Evolutionary conservation across 2,113 vertebrate genomes (phyloP).

Genomic region (Chiloscyllium plagiosum): DNA sequence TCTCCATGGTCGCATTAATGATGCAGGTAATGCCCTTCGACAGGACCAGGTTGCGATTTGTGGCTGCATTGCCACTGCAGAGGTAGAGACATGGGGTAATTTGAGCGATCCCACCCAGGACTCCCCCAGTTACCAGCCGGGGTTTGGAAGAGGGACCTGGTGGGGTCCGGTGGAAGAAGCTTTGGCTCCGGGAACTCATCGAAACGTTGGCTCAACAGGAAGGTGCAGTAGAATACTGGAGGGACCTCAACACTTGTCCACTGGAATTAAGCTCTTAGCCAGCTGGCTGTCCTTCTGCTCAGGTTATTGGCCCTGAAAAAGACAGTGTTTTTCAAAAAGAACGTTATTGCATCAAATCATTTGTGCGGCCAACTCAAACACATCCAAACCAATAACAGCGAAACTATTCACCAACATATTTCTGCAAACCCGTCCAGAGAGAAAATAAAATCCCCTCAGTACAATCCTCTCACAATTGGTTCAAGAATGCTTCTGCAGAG

Average conservation of each 20-base stretch:
- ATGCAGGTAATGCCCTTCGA: conserved; percentile 91
- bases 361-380: background rate
- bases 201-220: background rate
- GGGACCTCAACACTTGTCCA: background rate
- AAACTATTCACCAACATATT: background rate
- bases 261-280: background rate
- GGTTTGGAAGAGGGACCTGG: conserved; percentile 66
- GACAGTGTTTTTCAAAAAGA: background rate
- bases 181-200: conserved; percentile 91
- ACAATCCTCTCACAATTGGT: background rate
- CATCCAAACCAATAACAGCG: background rate
- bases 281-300: background rate
- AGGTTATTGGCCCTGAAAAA: conserved; percentile 18
- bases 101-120: conserved; percentile 86
- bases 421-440: background rate
- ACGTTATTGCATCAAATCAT: background rate
- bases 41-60: conserved; percentile 87
- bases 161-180: conserved; percentile 68
- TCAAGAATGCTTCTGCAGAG: background rate
- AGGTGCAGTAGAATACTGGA: too few species aligned
- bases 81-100: conserved; percentile 92
- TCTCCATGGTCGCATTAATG: conserved; percentile 92
- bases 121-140: conserved; percentile 72
- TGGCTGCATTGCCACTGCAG: conserved; percentile 85
- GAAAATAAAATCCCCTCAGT: background rate